These are phyloP conservation scores for Rhinopomastus cyanomelas DNA, from an alignment of 2,113 vertebrate species.

Conservation along the genomic window DNA sequence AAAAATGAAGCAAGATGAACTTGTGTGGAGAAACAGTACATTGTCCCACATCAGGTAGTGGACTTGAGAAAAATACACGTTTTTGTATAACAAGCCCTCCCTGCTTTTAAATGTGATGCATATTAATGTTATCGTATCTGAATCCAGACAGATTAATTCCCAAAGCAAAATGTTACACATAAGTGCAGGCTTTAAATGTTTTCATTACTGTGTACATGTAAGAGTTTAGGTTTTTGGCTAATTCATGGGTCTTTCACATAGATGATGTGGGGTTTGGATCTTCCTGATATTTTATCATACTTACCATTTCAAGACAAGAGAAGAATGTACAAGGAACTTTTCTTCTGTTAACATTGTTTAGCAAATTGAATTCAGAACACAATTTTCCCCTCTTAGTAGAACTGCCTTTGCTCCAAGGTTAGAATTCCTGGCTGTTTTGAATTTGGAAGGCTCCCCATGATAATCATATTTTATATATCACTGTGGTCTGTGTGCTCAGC, in stretches of 20 bases:
- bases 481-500: background rate
- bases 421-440: constrained; percentile 52
- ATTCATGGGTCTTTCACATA: background rate
- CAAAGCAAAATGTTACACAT: background rate
- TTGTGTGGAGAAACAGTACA: background rate
- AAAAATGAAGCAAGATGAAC: background rate
- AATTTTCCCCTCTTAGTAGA: background rate
- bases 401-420: constrained; percentile 52
- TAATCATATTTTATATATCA: constrained; percentile 33
- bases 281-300: background rate
- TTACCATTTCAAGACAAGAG: background rate
- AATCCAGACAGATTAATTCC: background rate
- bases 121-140: background rate
- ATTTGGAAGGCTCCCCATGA: constrained; percentile 54
- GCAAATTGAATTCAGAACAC: constrained; percentile 43
- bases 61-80: background rate
- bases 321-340: background rate
- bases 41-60: background rate
- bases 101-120: background rate
- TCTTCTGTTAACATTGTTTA: background rate
- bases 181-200: background rate
- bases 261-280: background rate
- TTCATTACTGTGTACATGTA: background rate
- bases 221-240: background rate
- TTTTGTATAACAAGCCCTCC: background rate